Evolutionary conservation across 2,113 vertebrate genomes (phyloP).

Genomic region (Ceyx cyanopectus): DNA sequence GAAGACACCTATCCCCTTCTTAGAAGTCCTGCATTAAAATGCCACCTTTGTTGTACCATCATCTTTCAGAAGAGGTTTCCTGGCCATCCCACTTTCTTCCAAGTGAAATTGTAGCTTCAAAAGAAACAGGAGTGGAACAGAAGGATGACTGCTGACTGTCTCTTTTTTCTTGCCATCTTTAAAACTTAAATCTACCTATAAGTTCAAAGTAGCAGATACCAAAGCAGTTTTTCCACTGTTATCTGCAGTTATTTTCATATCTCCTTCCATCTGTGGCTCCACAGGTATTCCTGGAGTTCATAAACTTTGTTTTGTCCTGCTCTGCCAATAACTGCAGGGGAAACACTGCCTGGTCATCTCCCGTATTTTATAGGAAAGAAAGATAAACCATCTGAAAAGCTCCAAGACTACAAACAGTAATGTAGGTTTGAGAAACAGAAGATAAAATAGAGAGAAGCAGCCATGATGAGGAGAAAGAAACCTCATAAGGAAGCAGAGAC

Average conservation of each 20-base stretch:
- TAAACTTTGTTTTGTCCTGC: neutral
- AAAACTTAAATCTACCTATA: neutral
- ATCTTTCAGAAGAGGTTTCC: neutral
- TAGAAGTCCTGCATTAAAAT: neutral
- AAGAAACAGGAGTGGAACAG: neutral
- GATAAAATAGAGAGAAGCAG: neutral
- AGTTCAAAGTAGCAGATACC: neutral
- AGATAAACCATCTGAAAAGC: neutral
- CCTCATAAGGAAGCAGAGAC: neutral
- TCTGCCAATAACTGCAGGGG: neutral
- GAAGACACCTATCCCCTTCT: neutral
- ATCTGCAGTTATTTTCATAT: neutral
- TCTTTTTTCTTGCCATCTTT: neutral
- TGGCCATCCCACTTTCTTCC: neutral
- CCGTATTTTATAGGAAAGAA: neutral
- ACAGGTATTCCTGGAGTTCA: neutral
- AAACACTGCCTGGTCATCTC: neutral
- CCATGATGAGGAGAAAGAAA: neutral
- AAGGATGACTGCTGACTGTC: neutral
- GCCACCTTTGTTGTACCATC: neutral
- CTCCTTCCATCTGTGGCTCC: neutral
- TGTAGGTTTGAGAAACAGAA: neutral
- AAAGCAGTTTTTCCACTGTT: neutral
- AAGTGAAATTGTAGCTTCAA: neutral
- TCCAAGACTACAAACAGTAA: neutral